These are phyloP conservation scores for Blastobasis lacticolella DNA, from an alignment of 2,888 invertebrate species.

Conservation along the genomic window DNA sequence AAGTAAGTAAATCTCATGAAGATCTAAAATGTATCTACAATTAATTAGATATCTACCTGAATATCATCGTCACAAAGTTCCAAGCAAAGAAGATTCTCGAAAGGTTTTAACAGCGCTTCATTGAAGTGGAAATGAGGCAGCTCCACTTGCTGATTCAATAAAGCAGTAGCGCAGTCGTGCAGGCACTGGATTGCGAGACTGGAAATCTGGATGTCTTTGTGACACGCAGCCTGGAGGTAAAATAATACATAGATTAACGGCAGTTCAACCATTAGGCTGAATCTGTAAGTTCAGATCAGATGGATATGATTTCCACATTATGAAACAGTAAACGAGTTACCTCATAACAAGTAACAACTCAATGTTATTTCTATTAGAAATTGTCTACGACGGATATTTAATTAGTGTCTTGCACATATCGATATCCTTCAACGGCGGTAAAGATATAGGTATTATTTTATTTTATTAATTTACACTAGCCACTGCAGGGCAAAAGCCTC, in stretches of 20 bases:
- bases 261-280: too few species aligned
- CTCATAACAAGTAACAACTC: too few species aligned
- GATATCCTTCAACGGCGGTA: too few species aligned
- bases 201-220: constrained; percentile 89
- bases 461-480: too few species aligned
- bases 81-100: constrained; percentile 93
- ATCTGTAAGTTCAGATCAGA: too few species aligned
- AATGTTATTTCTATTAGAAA: too few species aligned
- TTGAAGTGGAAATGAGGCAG: constrained; percentile 96
- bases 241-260: neutral
- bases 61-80: constrained; percentile 96
- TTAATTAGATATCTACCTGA: constrained; percentile 72
- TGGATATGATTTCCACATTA: too few species aligned
- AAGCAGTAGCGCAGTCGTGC: constrained; percentile 91
- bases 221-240: constrained; percentile 85
- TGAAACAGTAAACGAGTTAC: too few species aligned
- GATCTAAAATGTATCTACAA: neutral
- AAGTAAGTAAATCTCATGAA: neutral
- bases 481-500: too few species aligned
- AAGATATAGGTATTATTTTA: too few species aligned
- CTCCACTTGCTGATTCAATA: constrained; percentile 90
- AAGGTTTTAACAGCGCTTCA: constrained; percentile 94
- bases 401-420: too few species aligned
- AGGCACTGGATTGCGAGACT: constrained; percentile 94
- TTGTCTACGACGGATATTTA: too few species aligned